A percentile compares a stretch with the other conserved stretches of the same genome.
Conservation (phyloP, 53 echinoderm and acorn worm genomes). For the Holothuria leucospilota region DNA sequence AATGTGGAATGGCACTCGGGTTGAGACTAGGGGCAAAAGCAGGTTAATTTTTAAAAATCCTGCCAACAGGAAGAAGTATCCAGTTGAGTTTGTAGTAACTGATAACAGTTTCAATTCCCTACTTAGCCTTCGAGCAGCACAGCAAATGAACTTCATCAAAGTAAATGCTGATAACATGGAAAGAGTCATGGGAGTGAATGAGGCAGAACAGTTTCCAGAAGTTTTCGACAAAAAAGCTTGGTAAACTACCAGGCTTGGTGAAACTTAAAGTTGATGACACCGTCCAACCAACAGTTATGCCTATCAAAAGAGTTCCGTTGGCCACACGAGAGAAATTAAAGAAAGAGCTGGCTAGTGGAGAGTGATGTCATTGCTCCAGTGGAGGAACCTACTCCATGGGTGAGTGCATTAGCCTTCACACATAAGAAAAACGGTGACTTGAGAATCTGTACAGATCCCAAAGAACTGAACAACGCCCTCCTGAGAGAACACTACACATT, state of each 20-base stretch:
- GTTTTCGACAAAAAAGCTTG: slow-evolving; percentile 52
- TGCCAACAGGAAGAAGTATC: background rate
- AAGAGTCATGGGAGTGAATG: slow-evolving; percentile 23
- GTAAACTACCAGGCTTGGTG: slow-evolving; percentile 56
- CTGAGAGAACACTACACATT: slow-evolving; percentile 26
- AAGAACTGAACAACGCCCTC: slow-evolving; percentile 48
- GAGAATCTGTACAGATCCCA: slow-evolving; percentile 68
- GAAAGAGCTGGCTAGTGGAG: slow-evolving; percentile 49
- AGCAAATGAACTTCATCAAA: too few species aligned
- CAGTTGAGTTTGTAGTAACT: slow-evolving; percentile 65
- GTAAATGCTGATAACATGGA: slow-evolving; percentile 69
- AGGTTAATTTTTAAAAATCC: too few species aligned
- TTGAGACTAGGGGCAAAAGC: too few species aligned
- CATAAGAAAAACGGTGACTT: too few species aligned
- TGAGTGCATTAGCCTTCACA: slow-evolving; percentile 73
- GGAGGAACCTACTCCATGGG: slow-evolving; percentile 68
- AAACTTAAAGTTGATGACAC: slow-evolving; percentile 36
- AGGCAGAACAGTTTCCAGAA: slow-evolving; percentile 46
- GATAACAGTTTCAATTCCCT: slow-evolving; percentile 61
- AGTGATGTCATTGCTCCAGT: slow-evolving; percentile 58
- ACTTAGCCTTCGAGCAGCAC: slow-evolving; percentile 50
- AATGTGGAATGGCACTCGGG: too few species aligned
- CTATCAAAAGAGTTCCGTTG: slow-evolving; percentile 59
- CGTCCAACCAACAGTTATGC: slow-evolving; percentile 44
- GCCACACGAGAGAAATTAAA: slow-evolving; percentile 64